Conservation (phyloP, 2,113 vertebrate species). For the Orycteropus afer region DNA sequence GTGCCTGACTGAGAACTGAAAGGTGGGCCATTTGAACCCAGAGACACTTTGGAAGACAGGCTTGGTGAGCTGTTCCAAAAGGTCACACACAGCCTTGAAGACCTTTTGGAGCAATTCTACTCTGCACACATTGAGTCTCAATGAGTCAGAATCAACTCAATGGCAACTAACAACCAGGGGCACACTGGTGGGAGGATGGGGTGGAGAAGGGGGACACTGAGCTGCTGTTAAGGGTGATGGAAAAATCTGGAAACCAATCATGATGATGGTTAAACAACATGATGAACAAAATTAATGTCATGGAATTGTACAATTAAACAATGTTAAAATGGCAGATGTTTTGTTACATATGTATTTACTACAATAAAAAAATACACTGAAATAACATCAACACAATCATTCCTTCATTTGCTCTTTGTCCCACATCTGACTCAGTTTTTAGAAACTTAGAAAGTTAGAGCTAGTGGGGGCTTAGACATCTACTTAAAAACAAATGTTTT, state of each 20-base stretch:
- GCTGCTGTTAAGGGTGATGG: neutral
- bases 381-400: neutral
- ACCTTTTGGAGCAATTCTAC: neutral
- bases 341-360: too few species aligned
- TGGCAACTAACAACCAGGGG: neutral
- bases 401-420: neutral
- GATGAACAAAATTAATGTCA: neutral
- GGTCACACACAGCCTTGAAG: too few species aligned
- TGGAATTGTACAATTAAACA: neutral
- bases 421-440: neutral
- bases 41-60: neutral
- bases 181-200: neutral
- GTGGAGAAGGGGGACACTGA: neutral
- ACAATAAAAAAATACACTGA: neutral
- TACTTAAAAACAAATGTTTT: too few species aligned
- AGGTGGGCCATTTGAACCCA: neutral
- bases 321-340: too few species aligned
- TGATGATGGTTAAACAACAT: neutral
- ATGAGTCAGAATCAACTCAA: neutral
- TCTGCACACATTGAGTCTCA: neutral
- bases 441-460: neutral
- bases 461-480: neutral
- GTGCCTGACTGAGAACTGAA: neutral
- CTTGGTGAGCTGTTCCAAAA: neutral
- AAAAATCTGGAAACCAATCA: neutral